Percentiles rank a stretch among this genome's conserved stretches.
Conservation (phyloP, 2,113 vertebrate species). For the Catagonus wagneri region DNA sequence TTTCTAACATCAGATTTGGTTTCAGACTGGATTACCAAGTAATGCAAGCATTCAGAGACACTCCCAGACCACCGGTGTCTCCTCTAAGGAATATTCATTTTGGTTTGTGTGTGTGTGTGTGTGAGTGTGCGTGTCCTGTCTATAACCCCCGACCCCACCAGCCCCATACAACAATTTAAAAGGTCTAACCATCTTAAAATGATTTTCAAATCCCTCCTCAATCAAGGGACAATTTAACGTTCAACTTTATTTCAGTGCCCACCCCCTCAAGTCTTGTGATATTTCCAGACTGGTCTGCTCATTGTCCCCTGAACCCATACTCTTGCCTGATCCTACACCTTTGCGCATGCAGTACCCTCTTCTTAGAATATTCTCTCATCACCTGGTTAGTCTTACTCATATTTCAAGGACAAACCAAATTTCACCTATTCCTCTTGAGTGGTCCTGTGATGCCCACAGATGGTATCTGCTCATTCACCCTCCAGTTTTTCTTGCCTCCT, state of each 20-base stretch:
- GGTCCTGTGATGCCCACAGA: background rate
- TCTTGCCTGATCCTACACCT: background rate
- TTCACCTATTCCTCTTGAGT: constrained; percentile 1
- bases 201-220: background rate
- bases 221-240: background rate
- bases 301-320: background rate
- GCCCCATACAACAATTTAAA: background rate
- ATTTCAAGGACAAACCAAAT: constrained; percentile 20
- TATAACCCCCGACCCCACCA: background rate
- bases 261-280: background rate
- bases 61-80: background rate
- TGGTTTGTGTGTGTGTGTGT: background rate
- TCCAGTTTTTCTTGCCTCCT: background rate
- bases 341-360: background rate
- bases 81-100: background rate
- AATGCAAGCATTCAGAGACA: background rate
- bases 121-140: too few species aligned
- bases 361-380: background rate
- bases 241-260: background rate
- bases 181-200: background rate
- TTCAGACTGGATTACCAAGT: background rate
- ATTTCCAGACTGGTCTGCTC: background rate
- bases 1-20: constrained; percentile 3
- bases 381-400: background rate
- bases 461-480: background rate